Conservation (phyloP, 92 coral and sea anemone species). For the Heliopora coerulea region DNA sequence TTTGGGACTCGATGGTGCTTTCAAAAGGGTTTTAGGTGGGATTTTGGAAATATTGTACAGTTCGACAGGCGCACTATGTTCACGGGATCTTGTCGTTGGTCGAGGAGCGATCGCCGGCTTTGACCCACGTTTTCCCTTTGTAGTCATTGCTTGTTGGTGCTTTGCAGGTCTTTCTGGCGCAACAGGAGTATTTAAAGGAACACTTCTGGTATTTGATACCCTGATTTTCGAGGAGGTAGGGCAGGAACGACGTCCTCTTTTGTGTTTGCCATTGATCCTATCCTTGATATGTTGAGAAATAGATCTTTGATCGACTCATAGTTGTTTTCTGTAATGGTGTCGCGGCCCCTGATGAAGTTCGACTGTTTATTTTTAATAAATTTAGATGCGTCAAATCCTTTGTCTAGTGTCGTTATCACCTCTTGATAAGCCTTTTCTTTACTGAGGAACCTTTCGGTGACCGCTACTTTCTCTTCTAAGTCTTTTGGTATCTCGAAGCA, state of each 20-base stretch:
- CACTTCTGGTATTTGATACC: background rate
- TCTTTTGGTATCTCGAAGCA: conserved; percentile 42
- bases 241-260: background rate
- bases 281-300: conserved; percentile 4
- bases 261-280: background rate
- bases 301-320: conserved; percentile 27
- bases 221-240: background rate
- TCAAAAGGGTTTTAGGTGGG: too few species aligned
- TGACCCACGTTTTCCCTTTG: background rate
- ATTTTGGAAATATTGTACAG: too few species aligned
- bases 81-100: too few species aligned
- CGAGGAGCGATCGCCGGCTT: too few species aligned
- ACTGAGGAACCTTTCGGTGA: conserved; percentile 19
- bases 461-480: conserved; percentile 11
- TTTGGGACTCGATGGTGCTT: too few species aligned
- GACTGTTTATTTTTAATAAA: background rate
- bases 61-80: too few species aligned
- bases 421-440: background rate
- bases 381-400: conserved; percentile 23
- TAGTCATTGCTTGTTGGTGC: background rate
- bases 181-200: background rate
- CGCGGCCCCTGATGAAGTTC: conserved; percentile 25
- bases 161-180: background rate
- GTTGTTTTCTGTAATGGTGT: conserved; percentile 71
- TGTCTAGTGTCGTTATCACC: background rate